Evolutionary conservation across 2,797 vertebrate genomes (phyloP).

Genomic region (Linurgus olivaceus): DNA sequence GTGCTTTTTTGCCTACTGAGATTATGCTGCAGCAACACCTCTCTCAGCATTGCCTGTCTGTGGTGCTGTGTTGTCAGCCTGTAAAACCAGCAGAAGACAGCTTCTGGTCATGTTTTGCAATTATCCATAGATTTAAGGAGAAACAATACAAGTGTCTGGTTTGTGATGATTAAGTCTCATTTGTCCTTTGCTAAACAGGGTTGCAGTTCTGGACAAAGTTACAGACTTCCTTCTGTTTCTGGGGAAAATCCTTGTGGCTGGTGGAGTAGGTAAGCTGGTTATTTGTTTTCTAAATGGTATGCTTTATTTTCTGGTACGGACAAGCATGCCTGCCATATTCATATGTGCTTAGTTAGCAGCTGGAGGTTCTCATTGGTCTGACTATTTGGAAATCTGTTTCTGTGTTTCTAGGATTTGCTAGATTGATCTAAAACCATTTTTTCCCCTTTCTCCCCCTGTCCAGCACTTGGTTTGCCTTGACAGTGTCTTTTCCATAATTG

Average conservation of each 20-base stretch:
- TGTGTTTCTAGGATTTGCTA: neutral
- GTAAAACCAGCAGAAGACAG: neutral
- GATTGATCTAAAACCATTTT: neutral
- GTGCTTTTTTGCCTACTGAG: neutral
- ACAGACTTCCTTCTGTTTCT: slow-evolving; percentile 92
- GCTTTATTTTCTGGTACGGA: neutral
- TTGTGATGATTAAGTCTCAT: neutral
- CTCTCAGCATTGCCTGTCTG: neutral
- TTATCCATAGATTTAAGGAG: neutral
- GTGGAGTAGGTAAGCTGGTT: slow-evolving; percentile 85
- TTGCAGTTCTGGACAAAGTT: slow-evolving; percentile 92
- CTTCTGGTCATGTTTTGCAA: neutral
- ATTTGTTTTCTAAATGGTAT: neutral
- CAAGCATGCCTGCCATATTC: neutral
- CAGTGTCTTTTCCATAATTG: neutral
- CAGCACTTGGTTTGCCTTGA: neutral
- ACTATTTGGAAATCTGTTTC: neutral
- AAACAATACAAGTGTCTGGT: neutral
- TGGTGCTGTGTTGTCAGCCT: neutral
- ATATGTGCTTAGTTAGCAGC: neutral
- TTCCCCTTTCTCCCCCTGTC: fast-evolving
- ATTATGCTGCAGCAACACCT: neutral
- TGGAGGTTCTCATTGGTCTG: neutral
- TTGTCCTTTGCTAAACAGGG: slow-evolving; percentile 74
- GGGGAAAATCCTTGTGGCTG: slow-evolving; percentile 92